A percentile compares a stretch with the other conserved stretches of the same genome.
phyloP scores from a whole-genome alignment of 2,888 invertebrate genomes.

The Micoletzkya japonica region DNA sequence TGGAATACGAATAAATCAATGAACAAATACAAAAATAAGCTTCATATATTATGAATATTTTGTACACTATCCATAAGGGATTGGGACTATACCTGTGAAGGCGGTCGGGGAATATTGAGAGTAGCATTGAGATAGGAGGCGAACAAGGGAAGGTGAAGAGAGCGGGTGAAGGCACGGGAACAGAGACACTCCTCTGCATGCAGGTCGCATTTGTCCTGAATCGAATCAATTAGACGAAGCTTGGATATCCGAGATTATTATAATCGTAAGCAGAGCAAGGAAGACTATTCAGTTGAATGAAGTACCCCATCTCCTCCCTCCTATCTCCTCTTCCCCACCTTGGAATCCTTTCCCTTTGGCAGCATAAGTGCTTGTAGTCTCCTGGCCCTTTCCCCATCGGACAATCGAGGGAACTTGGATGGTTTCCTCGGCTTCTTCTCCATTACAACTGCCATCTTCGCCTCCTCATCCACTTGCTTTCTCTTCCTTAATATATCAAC shows the following conservation, averaged over 20 bases:
- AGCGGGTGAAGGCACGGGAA: slow-evolving; percentile 1
- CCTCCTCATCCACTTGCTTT: neutral
- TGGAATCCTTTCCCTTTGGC: neutral
- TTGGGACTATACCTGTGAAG: neutral
- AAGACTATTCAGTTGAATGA: neutral
- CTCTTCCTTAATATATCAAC: too few species aligned
- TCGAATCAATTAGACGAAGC: neutral
- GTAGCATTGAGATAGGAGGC: slow-evolving; percentile 1
- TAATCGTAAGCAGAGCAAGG: neutral
- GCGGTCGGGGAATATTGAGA: slow-evolving; percentile 10
- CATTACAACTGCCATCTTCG: neutral
- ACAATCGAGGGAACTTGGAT: slow-evolving; percentile 4
- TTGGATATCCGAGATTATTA: neutral
- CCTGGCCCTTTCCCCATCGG: neutral
- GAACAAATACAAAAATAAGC: neutral
- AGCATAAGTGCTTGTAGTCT: neutral
- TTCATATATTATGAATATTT: neutral
- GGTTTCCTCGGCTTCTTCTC: neutral
- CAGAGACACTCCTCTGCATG: slow-evolving; percentile 25
- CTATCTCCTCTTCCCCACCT: neutral
- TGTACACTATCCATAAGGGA: too few species aligned
- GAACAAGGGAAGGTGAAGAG: slow-evolving; percentile 18
- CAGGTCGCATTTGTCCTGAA: slow-evolving; percentile 14
- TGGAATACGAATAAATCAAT: neutral
- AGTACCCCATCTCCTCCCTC: neutral